Evolutionary conservation across 2,113 vertebrate species (phyloP).

Genomic region (Andinoacara biseriatus): DNA sequence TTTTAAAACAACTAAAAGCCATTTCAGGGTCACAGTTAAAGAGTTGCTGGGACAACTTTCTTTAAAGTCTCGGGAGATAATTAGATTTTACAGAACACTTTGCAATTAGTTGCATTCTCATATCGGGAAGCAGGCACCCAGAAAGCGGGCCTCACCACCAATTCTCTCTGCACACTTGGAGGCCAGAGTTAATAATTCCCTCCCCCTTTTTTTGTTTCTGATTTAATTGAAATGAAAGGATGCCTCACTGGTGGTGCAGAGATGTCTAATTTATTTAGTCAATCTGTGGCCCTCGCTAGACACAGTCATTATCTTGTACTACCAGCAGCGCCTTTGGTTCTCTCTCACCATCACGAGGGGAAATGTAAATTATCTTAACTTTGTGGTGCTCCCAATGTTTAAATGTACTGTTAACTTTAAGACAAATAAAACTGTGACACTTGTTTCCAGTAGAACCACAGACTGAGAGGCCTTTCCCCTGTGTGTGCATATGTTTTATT

Average conservation of each 20-base stretch:
- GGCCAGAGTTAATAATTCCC: slow-evolving; percentile 64
- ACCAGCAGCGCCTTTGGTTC: slow-evolving; percentile 63
- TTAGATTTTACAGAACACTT: slow-evolving; percentile 61
- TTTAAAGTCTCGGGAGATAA: slow-evolving; percentile 58
- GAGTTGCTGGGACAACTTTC: slow-evolving; percentile 35
- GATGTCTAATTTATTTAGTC: slow-evolving; percentile 77
- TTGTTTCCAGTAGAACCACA: not conserved
- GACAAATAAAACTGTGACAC: slow-evolving; percentile 1
- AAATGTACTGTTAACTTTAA: slow-evolving; percentile 10
- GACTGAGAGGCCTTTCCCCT: not conserved
- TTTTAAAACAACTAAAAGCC: slow-evolving; percentile 49
- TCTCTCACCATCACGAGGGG: slow-evolving; percentile 37
- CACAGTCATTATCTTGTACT: slow-evolving; percentile 71
- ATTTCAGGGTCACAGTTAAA: slow-evolving; percentile 40
- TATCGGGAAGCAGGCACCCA: slow-evolving; percentile 60
- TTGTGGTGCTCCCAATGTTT: slow-evolving; percentile 8
- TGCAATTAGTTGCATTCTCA: slow-evolving; percentile 67
- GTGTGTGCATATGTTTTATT: slow-evolving; percentile 18
- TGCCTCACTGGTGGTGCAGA: slow-evolving; percentile 48
- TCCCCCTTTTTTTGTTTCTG: slow-evolving; percentile 44
- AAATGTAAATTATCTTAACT: slow-evolving; percentile 53
- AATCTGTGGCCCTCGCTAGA: slow-evolving; percentile 51
- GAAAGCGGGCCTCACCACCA: slow-evolving; percentile 50
- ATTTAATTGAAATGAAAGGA: slow-evolving; percentile 76
- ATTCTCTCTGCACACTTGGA: slow-evolving; percentile 58